These are phyloP conservation scores for Malurus splendens DNA, from an alignment of 2,797 vertebrate species.

Conservation along the genomic window DNA sequence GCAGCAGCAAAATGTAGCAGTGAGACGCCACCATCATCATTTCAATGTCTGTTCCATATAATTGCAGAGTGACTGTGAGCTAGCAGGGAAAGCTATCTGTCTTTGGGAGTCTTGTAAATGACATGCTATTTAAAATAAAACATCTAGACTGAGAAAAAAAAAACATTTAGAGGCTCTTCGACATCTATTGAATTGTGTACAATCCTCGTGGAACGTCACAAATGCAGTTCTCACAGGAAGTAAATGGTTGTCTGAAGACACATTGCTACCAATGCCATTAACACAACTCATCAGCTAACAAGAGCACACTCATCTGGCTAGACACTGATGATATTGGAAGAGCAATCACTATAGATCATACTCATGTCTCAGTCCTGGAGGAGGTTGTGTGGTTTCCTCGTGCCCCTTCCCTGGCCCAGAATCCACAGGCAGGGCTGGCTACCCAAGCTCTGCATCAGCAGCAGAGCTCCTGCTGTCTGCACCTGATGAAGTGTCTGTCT, in stretches of 20 bases:
- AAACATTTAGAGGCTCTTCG: slow-evolving; percentile 36
- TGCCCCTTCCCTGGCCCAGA: background rate
- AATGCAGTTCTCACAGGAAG: slow-evolving; percentile 53
- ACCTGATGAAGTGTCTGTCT: background rate
- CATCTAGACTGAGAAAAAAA: slow-evolving; percentile 37
- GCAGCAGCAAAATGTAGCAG: slow-evolving; percentile 45
- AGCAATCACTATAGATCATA: slow-evolving; percentile 34
- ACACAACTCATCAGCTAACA: slow-evolving; percentile 58
- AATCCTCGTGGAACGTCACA: slow-evolving; percentile 17
- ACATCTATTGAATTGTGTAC: slow-evolving; percentile 42
- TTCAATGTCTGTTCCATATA: slow-evolving; percentile 22
- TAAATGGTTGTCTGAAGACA: slow-evolving; percentile 45
- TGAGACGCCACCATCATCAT: slow-evolving; percentile 19
- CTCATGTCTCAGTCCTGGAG: background rate
- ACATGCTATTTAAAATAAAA: slow-evolving; percentile 48
- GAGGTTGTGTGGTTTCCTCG: background rate
- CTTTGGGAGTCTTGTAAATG: slow-evolving; percentile 38
- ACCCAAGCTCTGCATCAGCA: background rate
- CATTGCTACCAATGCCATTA: slow-evolving; percentile 23
- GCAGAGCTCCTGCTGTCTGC: background rate
- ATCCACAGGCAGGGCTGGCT: background rate
- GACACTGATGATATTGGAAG: slow-evolving; percentile 41
- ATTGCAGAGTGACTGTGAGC: slow-evolving; percentile 49
- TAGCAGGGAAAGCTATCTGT: slow-evolving; percentile 20
- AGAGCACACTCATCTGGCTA: slow-evolving; percentile 51